Conservation (phyloP, 1,140 invertebrate species). For the Helicoverpa zea region DNA sequence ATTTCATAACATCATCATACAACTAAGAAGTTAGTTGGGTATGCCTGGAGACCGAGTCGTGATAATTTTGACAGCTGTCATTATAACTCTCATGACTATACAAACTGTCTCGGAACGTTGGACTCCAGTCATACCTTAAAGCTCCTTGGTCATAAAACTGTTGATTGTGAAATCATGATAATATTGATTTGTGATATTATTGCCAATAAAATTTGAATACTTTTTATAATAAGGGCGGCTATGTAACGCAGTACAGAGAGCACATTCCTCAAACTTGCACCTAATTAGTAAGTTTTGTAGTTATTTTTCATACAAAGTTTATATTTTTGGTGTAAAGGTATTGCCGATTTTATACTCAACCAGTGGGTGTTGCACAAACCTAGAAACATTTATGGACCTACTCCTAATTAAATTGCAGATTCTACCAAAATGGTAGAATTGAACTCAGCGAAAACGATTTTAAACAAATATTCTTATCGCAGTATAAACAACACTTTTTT, state of each 20-base stretch:
- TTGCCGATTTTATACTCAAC: constrained; percentile 64
- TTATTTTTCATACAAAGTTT: constrained; percentile 76
- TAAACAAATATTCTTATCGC: no score
- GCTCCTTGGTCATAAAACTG: not conserved
- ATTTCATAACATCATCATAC: not conserved
- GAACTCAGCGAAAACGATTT: no score
- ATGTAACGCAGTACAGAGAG: constrained; percentile 54
- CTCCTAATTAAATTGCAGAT: no score
- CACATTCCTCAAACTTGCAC: constrained; percentile 74
- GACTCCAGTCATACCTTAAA: no score
- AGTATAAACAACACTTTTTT: no score
- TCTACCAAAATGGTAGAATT: no score
- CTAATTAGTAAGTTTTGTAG: constrained; percentile 65
- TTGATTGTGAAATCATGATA: constrained; percentile 52
- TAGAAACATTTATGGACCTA: no score
- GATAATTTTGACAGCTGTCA: no score
- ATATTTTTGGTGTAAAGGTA: constrained; percentile 68
- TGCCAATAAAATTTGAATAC: constrained; percentile 64
- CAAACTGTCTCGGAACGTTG: no score
- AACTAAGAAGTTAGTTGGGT: no score
- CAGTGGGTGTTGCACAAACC: not conserved
- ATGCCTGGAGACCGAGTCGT: no score
- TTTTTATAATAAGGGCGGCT: constrained; percentile 55
- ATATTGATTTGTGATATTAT: constrained; percentile 77
- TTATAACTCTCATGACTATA: no score